Base-by-base conservation (phyloP, 2,888 invertebrate species). In the Brachyptera putata region DNA sequence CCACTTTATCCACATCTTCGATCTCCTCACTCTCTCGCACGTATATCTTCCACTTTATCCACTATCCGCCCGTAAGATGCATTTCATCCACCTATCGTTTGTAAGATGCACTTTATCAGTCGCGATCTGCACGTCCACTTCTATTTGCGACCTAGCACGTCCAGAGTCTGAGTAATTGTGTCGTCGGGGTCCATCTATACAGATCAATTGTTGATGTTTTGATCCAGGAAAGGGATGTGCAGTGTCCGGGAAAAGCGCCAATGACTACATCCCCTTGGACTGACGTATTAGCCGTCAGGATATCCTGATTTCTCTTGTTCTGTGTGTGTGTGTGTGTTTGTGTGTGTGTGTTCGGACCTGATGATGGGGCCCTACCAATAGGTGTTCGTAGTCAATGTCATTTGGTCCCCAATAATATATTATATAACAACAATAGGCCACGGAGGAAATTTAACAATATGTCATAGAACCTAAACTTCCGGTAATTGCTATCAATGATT, bases 371-470 rank as follows among this genome's bases (percentile, higher is more conserved):
- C 14, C n/a, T n/a, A n/a, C 57, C 61, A 61, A 61, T 61, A 49
- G 62, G 56, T 58, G 61, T 58, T 55, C 56, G 56, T 56, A 56
- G 55, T 61, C 63, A 63, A 61, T 61, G 63, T 56, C 61, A 50
- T 55, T 43, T 58, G 37, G 49, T 25, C 37, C 57, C 58, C 56
- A 57, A 60, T 60, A 57, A 53, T 58, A 56, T 50, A 30, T 25
- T 37, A 34, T 21, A n/a, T n/a, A n/a, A n/a, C n/a, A n/a, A n/a
- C n/a, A n/a, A n/a, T n/a, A 18, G 9, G 18, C 18, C n/a, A 21
- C n/a, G 22, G 63, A 60, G 62, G 62, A 62, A 60, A 57, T 60
- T 56, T 57, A 56, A 63, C 63, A 63, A 63, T 63, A 63, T 41
- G 25, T 16, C 39, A 24, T 46, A 24, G 21, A 24, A n/a, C n/a